Evolutionary conservation across 53 echinoderm and acorn worm species (phyloP).

Genomic region (Henricia sp.): DNA sequence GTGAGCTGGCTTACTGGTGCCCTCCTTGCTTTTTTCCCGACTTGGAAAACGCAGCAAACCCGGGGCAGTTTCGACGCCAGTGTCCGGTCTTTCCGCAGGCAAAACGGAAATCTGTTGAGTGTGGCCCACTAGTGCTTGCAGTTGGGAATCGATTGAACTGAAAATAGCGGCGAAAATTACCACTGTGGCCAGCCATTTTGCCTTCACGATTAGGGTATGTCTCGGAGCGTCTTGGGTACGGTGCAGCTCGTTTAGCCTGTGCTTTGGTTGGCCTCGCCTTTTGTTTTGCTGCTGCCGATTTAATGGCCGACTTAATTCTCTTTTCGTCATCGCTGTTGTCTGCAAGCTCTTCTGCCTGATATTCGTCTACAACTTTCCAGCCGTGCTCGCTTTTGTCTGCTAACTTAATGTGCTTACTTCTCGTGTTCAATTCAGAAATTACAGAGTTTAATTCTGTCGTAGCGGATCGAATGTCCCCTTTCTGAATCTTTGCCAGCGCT

Average conservation of each 20-base stretch:
- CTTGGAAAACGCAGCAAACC: no score
- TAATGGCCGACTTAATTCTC: constrained; percentile 24
- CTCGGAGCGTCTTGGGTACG: neutral
- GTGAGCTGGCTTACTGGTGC: no score
- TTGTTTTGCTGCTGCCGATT: neutral
- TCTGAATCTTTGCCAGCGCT: neutral
- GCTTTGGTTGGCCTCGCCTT: neutral
- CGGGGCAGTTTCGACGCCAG: no score
- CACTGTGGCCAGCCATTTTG: no score
- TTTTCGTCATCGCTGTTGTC: constrained; percentile 38
- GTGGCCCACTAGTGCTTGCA: no score
- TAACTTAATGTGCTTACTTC: constrained; percentile 21
- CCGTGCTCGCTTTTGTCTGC: constrained; percentile 17
- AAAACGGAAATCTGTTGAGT: no score
- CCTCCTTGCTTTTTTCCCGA: no score
- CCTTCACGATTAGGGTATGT: neutral
- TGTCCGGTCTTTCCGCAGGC: no score
- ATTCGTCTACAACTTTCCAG: constrained; percentile 40
- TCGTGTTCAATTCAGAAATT: neutral
- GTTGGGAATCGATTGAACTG: no score
- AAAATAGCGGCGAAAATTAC: no score
- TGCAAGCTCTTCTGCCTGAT: constrained; percentile 14
- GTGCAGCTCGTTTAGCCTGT: neutral
- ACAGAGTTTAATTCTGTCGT: neutral
- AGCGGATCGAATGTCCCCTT: neutral